Evolutionary conservation across 2,797 vertebrate species (phyloP).

Genomic region (Rhabdomys pumilio): DNA sequence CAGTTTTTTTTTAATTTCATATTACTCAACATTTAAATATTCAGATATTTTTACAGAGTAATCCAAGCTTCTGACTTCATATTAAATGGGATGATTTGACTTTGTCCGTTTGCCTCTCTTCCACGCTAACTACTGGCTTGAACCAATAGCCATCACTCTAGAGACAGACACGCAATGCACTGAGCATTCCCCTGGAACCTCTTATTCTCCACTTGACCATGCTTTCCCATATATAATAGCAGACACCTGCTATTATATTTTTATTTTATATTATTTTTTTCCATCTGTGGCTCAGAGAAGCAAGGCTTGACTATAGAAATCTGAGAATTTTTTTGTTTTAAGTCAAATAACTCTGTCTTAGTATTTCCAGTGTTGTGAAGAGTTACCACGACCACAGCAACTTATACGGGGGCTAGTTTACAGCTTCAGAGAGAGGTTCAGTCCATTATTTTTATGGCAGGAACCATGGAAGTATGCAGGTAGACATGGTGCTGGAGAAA

Average conservation of each 20-base stretch:
- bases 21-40: slow-evolving; percentile 70
- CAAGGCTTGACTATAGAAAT: not conserved
- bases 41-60: slow-evolving; percentile 48
- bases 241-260: not conserved
- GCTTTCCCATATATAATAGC: not conserved
- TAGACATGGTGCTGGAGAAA: not conserved
- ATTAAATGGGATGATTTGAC: slow-evolving; percentile 41
- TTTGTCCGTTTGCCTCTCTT: not conserved
- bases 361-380: not conserved
- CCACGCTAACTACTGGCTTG: not conserved
- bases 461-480: not conserved
- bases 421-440: not conserved
- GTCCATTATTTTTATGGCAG: not conserved
- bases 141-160: not conserved
- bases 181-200: not conserved
- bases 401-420: not conserved
- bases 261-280: not conserved
- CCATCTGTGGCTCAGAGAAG: not conserved
- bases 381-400: not conserved
- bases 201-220: not conserved
- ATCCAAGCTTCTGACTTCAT: slow-evolving; percentile 53
- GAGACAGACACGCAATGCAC: not conserved
- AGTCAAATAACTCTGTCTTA: not conserved
- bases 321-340: slow-evolving; percentile 13
- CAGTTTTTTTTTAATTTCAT: slow-evolving; percentile 51